phyloP scores from a whole-genome alignment of 2,113 vertebrate species.

The Coreoperca whiteheadi region DNA sequence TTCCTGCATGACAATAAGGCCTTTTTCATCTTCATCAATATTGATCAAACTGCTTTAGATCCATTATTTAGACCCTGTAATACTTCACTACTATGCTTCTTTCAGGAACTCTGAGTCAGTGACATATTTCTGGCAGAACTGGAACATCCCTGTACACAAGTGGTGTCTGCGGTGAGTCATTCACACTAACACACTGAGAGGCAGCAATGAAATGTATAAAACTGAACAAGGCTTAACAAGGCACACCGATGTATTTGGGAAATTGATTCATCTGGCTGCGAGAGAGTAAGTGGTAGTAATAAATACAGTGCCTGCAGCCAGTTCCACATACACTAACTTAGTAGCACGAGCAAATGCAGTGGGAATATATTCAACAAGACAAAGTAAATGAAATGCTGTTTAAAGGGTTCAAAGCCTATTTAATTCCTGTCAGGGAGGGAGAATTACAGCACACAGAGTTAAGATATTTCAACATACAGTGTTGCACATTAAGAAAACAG shows the following conservation, averaged over 20 bases:
- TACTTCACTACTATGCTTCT: conserved; percentile 34
- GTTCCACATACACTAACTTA: conserved; percentile 14
- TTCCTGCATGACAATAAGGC: background rate
- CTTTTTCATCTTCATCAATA: conserved; percentile 26
- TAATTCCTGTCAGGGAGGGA: background rate
- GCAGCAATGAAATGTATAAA: conserved; percentile 53
- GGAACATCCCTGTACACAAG: conserved; percentile 96
- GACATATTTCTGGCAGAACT: conserved; percentile 96
- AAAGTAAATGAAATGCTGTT: conserved; percentile 39
- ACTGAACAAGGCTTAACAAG: conserved; percentile 48
- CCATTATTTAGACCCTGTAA: conserved; percentile 36
- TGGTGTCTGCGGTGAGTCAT: conserved; percentile 91
- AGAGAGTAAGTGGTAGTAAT: conserved; percentile 44
- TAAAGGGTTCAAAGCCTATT: conserved; percentile 16
- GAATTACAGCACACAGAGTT: conserved; percentile 4
- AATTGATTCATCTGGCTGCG: conserved; percentile 54
- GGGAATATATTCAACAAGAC: conserved; percentile 37
- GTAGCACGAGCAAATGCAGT: conserved; percentile 13
- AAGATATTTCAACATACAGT: background rate
- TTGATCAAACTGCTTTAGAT: conserved; percentile 32
- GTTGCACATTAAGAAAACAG: background rate
- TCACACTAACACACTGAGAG: conserved; percentile 44
- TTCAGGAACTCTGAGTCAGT: conserved; percentile 91
- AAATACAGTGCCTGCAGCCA: conserved; percentile 44
- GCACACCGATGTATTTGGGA: conserved; percentile 47